These are phyloP conservation scores for Crematogaster levior DNA, from an alignment of 2,888 invertebrate species.

Conservation along the genomic window DNA sequence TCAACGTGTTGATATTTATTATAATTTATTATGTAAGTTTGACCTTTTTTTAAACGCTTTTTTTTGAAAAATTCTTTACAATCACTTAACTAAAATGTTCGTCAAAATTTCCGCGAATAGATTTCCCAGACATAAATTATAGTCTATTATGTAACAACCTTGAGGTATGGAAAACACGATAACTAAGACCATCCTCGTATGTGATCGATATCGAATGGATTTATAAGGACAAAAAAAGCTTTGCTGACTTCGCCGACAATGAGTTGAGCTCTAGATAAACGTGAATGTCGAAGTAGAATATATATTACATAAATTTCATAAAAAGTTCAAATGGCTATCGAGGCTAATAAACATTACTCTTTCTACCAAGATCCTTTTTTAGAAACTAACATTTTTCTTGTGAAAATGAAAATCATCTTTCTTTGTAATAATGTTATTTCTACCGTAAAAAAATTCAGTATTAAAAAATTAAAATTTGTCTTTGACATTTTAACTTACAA, in stretches of 20 bases:
- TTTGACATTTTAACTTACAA: not conserved
- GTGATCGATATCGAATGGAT: constrained; percentile 36
- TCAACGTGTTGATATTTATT: constrained; percentile 10
- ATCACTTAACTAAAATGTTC: not conserved
- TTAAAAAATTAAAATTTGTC: not conserved
- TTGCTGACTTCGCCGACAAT: constrained; percentile 1
- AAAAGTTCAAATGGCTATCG: not conserved
- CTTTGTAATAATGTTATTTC: not conserved
- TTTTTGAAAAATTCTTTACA: not conserved
- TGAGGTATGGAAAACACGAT: constrained; percentile 45
- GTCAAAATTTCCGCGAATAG: not conserved
- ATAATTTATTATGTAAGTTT: not conserved
- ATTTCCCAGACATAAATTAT: not conserved
- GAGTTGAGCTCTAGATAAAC: constrained; percentile 26
- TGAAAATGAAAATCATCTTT: not conserved
- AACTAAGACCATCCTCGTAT: constrained; percentile 43
- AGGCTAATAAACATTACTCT: not conserved
- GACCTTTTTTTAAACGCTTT: not conserved
- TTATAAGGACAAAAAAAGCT: constrained; percentile 35
- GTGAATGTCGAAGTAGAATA: not conserved
- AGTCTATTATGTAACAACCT: constrained; percentile 35
- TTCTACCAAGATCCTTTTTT: not conserved
- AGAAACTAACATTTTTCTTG: not conserved
- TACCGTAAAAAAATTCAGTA: not conserved
- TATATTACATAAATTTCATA: constrained; percentile 27